Base-by-base conservation (phyloP, 2,113 vertebrate genomes). In the Laticauda colubrina region DNA sequence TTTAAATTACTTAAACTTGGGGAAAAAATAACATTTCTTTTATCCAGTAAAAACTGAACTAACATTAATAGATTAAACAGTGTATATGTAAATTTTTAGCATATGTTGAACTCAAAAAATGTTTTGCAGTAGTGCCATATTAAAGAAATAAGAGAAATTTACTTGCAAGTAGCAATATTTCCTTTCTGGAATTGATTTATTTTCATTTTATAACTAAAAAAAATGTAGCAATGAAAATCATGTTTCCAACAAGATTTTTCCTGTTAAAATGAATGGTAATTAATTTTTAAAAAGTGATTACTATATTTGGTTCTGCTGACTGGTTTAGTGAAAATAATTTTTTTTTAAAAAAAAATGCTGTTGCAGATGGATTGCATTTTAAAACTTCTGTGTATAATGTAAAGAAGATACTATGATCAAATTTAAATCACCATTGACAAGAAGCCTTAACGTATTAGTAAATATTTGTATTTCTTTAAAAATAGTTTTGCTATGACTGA, bases 191-290 rank as follows among this genome's bases (percentile, higher is more conserved):
- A 56, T 48, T 95, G 90, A 96, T 95, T 96, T 85, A 93, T 93
- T 96, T 95, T 96, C 93, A 96, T 96, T 96, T 86, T 91, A 91
- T 95, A 95, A 94, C 86, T 95, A 95, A 93, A 94, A 93, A 94
- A 93, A 94, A 89, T 95, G 93, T 94, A 95, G 94, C 94, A 93
- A 93, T 95, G 96, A 95, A 95, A 94, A 90, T 14, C 45, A 93
- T 94, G 90, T 94, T 96, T 95, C 94, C 92, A 94, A 94, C 91
- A 96, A 95, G 92, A 94, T 93, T 95, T 96, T 95, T 59, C 94
- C 95, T 95, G 87, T 92, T 96, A 93, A 5, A 94, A 95, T 96
- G 93, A 96, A 93, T 88, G 75, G 86, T 86, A 94, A 91, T 97
- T 39, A 89, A 94, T 90, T 94, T 89, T 95, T 61, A 39, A 96